Percentiles rank a stretch among this genome's conserved stretches.
These are phyloP conservation scores for Ascaphus truei DNA, from an alignment of 2,113 vertebrate genomes.

Conservation along the genomic window DNA sequence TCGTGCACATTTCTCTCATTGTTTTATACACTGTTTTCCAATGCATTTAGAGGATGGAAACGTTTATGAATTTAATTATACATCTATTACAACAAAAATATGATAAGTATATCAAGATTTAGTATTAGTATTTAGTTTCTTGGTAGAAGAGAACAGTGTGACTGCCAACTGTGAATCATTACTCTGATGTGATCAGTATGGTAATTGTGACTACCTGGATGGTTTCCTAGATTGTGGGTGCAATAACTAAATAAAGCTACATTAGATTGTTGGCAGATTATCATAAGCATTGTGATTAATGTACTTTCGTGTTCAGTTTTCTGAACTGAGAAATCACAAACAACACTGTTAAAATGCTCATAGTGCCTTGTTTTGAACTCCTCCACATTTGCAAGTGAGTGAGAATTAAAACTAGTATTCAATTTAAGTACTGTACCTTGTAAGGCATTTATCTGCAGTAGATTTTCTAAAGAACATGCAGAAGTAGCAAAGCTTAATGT, in stretches of 20 bases:
- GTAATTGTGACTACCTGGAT: conserved; percentile 60
- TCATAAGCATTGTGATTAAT: conserved; percentile 57
- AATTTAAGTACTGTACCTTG: too few species aligned
- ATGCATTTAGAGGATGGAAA: conserved; percentile 48
- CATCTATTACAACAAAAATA: conserved; percentile 54
- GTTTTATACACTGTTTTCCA: conserved; percentile 34
- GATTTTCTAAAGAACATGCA: too few species aligned
- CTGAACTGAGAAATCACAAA: conserved; percentile 4
- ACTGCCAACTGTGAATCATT: conserved; percentile 69
- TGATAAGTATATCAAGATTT: conserved; percentile 72
- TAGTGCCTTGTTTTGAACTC: background rate
- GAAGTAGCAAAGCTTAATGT: too few species aligned
- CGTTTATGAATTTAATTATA: conserved; percentile 54
- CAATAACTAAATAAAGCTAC: conserved; percentile 55
- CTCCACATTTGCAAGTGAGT: too few species aligned
- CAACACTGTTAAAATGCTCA: background rate
- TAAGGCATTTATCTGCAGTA: too few species aligned
- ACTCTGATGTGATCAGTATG: conserved; percentile 59
- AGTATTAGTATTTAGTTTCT: conserved; percentile 67
- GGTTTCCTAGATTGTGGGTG: conserved; percentile 56
- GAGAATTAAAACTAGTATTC: too few species aligned
- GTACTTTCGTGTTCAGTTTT: conserved; percentile 41
- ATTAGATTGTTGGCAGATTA: conserved; percentile 64
- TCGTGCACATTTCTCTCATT: background rate
- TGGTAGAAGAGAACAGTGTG: conserved; percentile 42